phyloP scores from a whole-genome alignment of 2,797 vertebrate species.

The Gadopsis bispinosus region DNA sequence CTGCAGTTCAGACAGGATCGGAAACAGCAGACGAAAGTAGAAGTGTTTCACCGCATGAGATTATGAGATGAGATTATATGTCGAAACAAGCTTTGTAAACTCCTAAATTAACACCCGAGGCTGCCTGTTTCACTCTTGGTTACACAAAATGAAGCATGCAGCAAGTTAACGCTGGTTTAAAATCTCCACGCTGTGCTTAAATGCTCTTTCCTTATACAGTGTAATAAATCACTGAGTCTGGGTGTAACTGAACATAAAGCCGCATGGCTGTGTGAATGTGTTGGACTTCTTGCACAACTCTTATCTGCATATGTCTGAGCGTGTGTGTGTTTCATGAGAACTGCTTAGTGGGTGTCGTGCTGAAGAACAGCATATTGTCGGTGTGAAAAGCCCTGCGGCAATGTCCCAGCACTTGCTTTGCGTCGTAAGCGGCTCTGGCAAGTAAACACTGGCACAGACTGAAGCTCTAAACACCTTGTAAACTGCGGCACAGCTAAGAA shows the following conservation, averaged over 20 bases:
- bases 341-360: slow-evolving; percentile 46
- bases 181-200: not conserved
- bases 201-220: slow-evolving; percentile 16
- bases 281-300: slow-evolving; percentile 9
- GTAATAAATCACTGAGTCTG: slow-evolving; percentile 35
- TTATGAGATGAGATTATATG: slow-evolving; percentile 16
- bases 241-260: slow-evolving; percentile 40
- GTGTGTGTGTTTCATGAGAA: slow-evolving; percentile 15
- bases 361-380: slow-evolving; percentile 55
- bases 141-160: slow-evolving; percentile 15
- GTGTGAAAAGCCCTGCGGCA: slow-evolving; percentile 68
- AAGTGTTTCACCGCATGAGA: slow-evolving; percentile 15
- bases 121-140: not conserved
- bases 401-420: slow-evolving; percentile 58
- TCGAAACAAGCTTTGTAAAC: slow-evolving; percentile 13
- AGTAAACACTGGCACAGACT: slow-evolving; percentile 58
- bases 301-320: slow-evolving; percentile 41
- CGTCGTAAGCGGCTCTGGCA: slow-evolving; percentile 44
- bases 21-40: too few relatives aligned
- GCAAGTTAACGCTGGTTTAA: slow-evolving; percentile 28
- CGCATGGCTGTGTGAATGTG: slow-evolving; percentile 22
- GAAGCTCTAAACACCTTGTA: slow-evolving; percentile 68
- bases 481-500: slow-evolving; percentile 46
- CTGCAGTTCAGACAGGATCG: slow-evolving; percentile 26
- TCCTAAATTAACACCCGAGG: slow-evolving; percentile 26